Evolutionary conservation across 2,888 invertebrate species (phyloP), one percentile per base, ranked within the genome.

Genomic region (Acronicta alni): DNA sequence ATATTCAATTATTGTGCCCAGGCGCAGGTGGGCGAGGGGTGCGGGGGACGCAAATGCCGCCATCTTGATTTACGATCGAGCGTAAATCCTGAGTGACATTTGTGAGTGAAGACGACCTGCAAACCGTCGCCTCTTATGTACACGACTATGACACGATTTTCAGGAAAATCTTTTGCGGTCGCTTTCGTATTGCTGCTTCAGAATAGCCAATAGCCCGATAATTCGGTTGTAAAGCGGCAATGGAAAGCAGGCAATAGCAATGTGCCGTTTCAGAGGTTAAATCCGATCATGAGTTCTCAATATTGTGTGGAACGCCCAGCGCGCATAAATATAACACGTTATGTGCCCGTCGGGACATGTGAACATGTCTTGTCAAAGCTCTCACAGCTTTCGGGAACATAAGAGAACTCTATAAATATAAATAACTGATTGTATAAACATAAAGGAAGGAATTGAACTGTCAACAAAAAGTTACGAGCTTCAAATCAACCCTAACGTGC

Each of bases 1-100:
- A 93, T 94, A 94, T 94, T 94, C 94, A 94, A 94, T 94, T 94
- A 93, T 90, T 83, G 84, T 87, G 91, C 90, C 82, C 91, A 78
- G 88, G 87, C 92, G 91, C 93, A 92, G 89, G 89, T 90, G 86
- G 85, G 87, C 64, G 74, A 51, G 57, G 72, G 79, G 83, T 77
- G 77, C 68, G 79, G 76, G 81, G 81, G 68, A 30, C 35, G 35
- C 35, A 83, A 75, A 81, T 72, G 87, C 91, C 81, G 92, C 93
- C 93, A 93, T 93, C 86, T 92, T 93, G 93, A 94, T 94, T 94
- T 94, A 94, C 88, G 93, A 91, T 85, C 84, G 87, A 84, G 82
- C 86, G 90, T 94, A 94, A 94, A 94, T 94, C 87, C 86, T 87
- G 73, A 89, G 89, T 92, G 93, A 93, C 94, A 92, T 92, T 93